Conservation (phyloP, 1,140 invertebrate genomes). For the Chlorops oryzae region DNA sequence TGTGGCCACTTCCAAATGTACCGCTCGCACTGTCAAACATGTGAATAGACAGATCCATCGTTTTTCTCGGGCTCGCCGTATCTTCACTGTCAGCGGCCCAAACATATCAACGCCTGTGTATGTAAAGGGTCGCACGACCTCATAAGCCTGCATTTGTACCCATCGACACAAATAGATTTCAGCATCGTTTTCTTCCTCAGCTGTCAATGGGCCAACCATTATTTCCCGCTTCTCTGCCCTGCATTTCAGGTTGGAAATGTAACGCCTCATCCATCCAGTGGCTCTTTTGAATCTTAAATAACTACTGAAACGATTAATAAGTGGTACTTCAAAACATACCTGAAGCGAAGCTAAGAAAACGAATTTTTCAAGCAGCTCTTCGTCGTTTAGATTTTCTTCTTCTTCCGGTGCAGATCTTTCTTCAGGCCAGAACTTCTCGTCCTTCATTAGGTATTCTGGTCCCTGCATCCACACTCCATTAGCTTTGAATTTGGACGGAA, state of each 20-base stretch:
- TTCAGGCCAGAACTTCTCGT: background rate
- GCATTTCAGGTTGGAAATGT: background rate
- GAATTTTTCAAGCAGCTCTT: background rate
- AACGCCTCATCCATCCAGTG: background rate
- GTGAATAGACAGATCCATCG: conserved; percentile 29
- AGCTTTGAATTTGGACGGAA: too few species aligned
- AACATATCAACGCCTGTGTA: background rate
- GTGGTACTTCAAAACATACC: background rate
- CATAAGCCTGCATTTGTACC: too few species aligned
- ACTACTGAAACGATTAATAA: background rate
- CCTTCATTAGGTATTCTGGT: background rate
- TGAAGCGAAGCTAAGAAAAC: background rate
- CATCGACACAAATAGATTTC: too few species aligned
- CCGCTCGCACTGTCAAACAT: conserved; percentile 24
- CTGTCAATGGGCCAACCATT: too few species aligned
- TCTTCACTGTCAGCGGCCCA: background rate
- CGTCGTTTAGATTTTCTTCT: background rate
- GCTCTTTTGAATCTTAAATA: background rate
- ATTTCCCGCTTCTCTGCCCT: background rate
- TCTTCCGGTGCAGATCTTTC: background rate
- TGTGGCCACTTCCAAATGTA: conserved; percentile 18
- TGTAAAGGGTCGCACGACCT: background rate
- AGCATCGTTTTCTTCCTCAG: too few species aligned
- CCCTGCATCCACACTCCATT: background rate
- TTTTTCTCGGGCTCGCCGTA: conserved; percentile 17